Evolutionary conservation across 2,797 vertebrate species (phyloP).

Genomic region (Crocodylus rhombifer): DNA sequence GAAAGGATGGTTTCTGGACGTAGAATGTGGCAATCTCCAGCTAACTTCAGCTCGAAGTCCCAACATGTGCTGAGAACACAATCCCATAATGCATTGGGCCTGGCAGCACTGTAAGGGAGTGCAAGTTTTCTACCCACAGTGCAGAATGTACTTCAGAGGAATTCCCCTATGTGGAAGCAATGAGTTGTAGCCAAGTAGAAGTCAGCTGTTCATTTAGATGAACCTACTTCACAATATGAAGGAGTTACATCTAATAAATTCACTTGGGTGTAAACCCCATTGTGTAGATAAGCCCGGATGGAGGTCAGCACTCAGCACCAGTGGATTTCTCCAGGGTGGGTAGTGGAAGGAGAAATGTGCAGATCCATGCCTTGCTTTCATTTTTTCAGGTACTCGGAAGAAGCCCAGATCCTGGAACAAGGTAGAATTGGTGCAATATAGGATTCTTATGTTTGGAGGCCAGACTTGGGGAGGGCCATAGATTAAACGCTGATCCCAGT

Average conservation of each 20-base stretch:
- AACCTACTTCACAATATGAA: slow-evolving; percentile 19
- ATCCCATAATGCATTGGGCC: fast-evolving
- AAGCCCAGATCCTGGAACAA: neutral
- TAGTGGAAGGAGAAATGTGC: too few species aligned
- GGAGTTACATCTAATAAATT: neutral
- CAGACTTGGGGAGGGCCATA: neutral
- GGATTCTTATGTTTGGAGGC: neutral
- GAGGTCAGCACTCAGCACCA: neutral
- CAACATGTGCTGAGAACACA: too few species aligned
- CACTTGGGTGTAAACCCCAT: neutral
- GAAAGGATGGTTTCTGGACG: too few species aligned
- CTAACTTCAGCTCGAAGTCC: too few species aligned
- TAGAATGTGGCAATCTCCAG: too few species aligned
- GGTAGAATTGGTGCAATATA: neutral
- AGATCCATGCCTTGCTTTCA: too few species aligned
- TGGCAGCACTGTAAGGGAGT: fast-evolving
- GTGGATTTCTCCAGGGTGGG: neutral
- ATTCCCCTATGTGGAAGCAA: neutral
- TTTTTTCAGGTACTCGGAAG: too few species aligned
- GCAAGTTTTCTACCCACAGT: neutral
- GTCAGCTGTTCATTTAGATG: neutral
- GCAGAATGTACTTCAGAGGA: neutral
- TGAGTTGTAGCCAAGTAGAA: neutral
- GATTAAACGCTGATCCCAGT: neutral
- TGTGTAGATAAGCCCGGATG: fast-evolving